These are phyloP conservation scores for Elephantulus edwardii DNA, from an alignment of 2,113 vertebrate genomes.

Conservation along the genomic window DNA sequence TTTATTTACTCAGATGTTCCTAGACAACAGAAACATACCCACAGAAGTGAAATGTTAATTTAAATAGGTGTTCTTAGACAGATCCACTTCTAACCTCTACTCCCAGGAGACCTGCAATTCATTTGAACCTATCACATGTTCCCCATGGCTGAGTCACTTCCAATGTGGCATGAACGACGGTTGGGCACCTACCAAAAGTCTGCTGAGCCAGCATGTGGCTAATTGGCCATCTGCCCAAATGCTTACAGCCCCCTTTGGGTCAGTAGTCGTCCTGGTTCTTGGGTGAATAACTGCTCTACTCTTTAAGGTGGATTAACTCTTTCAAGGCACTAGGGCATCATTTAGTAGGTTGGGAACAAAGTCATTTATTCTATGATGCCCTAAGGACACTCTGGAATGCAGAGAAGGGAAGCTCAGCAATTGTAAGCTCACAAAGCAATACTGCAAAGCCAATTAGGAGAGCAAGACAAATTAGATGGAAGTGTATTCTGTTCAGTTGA, in stretches of 20 bases:
- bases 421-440: constrained; percentile 54
- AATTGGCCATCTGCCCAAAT: constrained; percentile 64
- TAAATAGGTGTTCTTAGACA: constrained; percentile 31
- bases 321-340: constrained; percentile 54
- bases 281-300: constrained; percentile 70
- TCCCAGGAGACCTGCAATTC: constrained; percentile 1
- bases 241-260: constrained; percentile 54
- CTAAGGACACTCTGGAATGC: constrained; percentile 47
- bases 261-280: constrained; percentile 56
- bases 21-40: background rate
- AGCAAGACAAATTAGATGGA: constrained; percentile 68
- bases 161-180: constrained; percentile 56
- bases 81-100: constrained; percentile 12
- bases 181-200: constrained; percentile 45
- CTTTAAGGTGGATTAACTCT: constrained; percentile 74
- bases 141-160: constrained; percentile 58
- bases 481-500: constrained; percentile 49
- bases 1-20: background rate
- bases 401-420: constrained; percentile 56
- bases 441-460: constrained; percentile 68
- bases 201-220: constrained; percentile 59
- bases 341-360: constrained; percentile 44
- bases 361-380: constrained; percentile 58
- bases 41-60: background rate
- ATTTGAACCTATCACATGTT: background rate